phyloP scores from a whole-genome alignment of 1,140 invertebrate genomes.

The Galleria mellonella region DNA sequence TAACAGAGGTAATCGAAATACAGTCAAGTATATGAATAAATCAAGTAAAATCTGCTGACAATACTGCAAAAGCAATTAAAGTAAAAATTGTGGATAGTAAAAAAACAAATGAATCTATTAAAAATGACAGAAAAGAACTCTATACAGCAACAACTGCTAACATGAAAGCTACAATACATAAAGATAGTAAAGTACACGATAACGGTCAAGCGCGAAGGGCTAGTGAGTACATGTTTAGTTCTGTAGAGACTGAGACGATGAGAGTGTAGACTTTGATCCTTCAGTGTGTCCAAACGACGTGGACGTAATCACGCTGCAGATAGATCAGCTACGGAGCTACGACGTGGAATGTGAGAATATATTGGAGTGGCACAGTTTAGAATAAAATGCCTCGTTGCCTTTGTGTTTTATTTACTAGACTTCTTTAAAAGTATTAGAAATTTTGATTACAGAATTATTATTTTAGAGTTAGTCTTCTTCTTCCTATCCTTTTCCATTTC shows the following conservation, averaged over 20 bases:
- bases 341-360: constrained; percentile 42
- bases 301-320: constrained; percentile 30
- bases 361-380: constrained; percentile 43
- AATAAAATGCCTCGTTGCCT: constrained; percentile 6
- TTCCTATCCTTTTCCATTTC: too few species aligned
- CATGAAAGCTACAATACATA: too few species aligned
- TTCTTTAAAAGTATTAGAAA: too few species aligned
- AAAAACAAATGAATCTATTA: not conserved
- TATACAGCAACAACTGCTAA: not conserved
- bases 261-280: constrained; percentile 26
- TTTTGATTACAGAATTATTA: too few species aligned
- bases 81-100: too few species aligned
- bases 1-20: not conserved
- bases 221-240: constrained; percentile 50
- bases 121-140: not conserved
- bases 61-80: not conserved
- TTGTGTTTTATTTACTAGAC: too few species aligned
- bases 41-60: not conserved
- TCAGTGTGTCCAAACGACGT: constrained; percentile 31
- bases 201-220: constrained; percentile 19
- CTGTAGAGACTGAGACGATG: constrained; percentile 50
- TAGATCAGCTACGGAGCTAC: constrained; percentile 37
- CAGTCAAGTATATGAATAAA: not conserved
- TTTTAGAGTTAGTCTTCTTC: too few species aligned
- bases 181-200: not conserved